Evolutionary conservation across 2,888 invertebrate genomes (phyloP), one percentile per base, ranked within the genome.

Genomic region (Drosophila demipolita): DNA sequence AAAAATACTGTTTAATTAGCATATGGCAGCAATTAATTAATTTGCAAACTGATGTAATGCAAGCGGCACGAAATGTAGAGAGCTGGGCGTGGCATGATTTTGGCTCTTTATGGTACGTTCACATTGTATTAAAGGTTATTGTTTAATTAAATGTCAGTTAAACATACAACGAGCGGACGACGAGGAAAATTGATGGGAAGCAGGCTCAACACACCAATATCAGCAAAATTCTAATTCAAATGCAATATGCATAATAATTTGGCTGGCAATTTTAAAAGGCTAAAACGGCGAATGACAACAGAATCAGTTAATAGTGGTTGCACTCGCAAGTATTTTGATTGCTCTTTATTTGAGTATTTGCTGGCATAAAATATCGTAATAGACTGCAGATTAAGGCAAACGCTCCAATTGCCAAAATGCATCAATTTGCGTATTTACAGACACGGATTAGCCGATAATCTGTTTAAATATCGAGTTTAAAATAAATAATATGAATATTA

Each of bases 21-120:
- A 90, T 90, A 90, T 88, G 91, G 72, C 63, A 70, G 80, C 89
- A 88, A 86, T 86, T 86, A 90, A 86, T 86, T 87, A 87, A 90
- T 90, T 90, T 82, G 79, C 77, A 79, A 84, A 57, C 74, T 65
- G 53, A 66, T 48, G 55, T 45, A 36, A 59, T 35, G 48, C 29
- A 38, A 42, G n/a, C 17, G 3, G 17, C 15, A 12, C 8, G 23
- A 12, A 2, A 15, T 23, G 15, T 17, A 5, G 15, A 17, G 55
- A 7, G 17, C 15, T 9, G 33, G 33, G 38, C 40, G 35, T n/a
- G 15, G 38, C 52, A 42, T 59, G 15, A 11, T 9, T n/a, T 68
- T 63, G 3, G n/a, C 55, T 60, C 32, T 40, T 23, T n/a, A 70
- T 70, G 62, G 70, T 73, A 76, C 83, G 67, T 86, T 81, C 67